These are phyloP conservation scores for Scelioninae gen. 1 DNA, from an alignment of 2,888 invertebrate genomes.

Conservation along the genomic window DNA sequence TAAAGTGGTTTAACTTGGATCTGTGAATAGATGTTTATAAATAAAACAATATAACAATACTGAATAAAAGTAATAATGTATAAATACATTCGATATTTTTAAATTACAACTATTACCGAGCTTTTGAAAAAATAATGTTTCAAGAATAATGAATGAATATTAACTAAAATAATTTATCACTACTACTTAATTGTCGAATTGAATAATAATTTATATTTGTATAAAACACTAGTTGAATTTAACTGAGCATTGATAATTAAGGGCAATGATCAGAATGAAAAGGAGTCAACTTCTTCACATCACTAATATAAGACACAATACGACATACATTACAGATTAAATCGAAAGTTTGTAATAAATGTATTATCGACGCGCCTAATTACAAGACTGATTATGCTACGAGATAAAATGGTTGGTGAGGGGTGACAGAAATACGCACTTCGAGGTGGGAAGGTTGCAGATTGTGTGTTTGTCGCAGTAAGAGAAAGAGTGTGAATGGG, in stretches of 20 bases:
- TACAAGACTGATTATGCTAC: conserved; percentile 78
- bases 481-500: conserved; percentile 49
- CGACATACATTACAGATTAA: conserved; percentile 8
- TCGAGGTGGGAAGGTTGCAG: no score
- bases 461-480: no score
- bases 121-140: no score
- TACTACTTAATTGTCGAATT: no score
- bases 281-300: neutral
- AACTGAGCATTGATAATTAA: no score
- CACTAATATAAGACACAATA: neutral
- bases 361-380: conserved; percentile 74
- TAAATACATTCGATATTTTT: neutral
- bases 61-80: neutral
- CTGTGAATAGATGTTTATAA: neutral
- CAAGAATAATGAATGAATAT: no score
- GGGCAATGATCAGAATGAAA: no score
- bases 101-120: neutral
- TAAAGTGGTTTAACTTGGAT: conserved; percentile 9
- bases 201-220: no score
- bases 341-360: conserved; percentile 41
- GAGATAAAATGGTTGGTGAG: conserved; percentile 69
- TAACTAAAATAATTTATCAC: no score
- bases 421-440: conserved; percentile 74
- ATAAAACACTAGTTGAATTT: no score
- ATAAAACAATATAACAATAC: neutral